A percentile compares a stretch with the other conserved stretches of the same genome.
These are phyloP conservation scores for Heliangelus exortis DNA, from an alignment of 2,797 vertebrate species.

Conservation along the genomic window DNA sequence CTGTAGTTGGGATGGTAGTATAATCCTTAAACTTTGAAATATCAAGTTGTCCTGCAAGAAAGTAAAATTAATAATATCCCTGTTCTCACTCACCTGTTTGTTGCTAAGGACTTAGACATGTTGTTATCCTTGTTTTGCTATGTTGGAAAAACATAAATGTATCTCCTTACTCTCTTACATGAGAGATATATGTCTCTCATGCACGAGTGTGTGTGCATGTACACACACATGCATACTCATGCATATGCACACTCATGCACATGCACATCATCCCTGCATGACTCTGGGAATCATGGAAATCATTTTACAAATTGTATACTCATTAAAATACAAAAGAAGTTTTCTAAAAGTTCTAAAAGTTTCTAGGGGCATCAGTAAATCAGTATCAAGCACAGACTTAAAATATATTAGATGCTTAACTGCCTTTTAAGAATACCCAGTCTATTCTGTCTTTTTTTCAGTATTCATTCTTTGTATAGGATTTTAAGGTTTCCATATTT, in stretches of 20 bases:
- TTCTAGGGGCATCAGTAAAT: not conserved
- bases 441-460: not conserved
- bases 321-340: not conserved
- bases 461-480: not conserved
- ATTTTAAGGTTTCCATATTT: not conserved
- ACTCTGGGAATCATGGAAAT: not conserved
- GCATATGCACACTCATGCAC: no score
- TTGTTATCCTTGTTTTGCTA: not conserved
- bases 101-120: not conserved
- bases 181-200: no score
- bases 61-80: not conserved
- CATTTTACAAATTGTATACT: not conserved
- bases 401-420: not conserved
- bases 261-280: no score
- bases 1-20: not conserved
- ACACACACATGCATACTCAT: no score
- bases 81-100: not conserved
- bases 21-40: not conserved
- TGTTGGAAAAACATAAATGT: accelerated
- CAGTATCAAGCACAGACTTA: not conserved
- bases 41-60: accelerated
- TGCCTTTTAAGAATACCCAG: not conserved
- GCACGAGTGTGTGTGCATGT: accelerated
- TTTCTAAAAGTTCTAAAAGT: not conserved
- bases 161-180: not conserved